Conservation (phyloP, 2,113 vertebrate species). For the Cinclus cinclus region DNA sequence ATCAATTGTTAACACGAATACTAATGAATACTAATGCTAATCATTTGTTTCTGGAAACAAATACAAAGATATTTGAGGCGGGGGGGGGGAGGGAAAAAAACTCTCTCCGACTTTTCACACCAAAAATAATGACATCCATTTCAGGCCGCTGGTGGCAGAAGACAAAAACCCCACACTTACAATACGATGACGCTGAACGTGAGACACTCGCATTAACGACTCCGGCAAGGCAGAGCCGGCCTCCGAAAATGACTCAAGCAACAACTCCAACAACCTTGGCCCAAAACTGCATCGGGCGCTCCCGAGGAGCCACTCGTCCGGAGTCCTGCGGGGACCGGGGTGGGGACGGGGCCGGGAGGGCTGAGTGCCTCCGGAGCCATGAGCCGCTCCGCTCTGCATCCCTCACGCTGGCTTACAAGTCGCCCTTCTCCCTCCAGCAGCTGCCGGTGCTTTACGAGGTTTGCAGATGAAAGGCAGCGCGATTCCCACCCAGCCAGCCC, state of each 20-base stretch:
- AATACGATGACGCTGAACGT: not conserved
- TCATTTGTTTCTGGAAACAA: constrained; percentile 68
- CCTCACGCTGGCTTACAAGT: not conserved
- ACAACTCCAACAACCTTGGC: not conserved
- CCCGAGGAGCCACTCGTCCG: not conserved
- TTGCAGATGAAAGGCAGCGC: constrained; percentile 33
- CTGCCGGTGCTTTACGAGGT: not conserved
- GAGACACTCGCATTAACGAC: rapidly evolving
- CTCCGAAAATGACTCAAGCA: not conserved
- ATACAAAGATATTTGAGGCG: constrained; percentile 44
- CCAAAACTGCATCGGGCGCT: not conserved
- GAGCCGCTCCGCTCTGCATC: not conserved
- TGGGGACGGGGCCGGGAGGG: rapidly evolving
- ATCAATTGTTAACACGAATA: constrained; percentile 64
- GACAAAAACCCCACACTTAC: not conserved
- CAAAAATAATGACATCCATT: not conserved
- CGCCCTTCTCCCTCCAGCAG: not conserved
- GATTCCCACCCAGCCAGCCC: constrained; percentile 16
- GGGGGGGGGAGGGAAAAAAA: not conserved
- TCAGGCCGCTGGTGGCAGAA: not conserved
- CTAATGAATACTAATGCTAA: constrained; percentile 68
- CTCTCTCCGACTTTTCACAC: constrained; percentile 16
- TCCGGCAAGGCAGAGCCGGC: not conserved
- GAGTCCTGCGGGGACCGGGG: rapidly evolving
- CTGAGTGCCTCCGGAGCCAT: rapidly evolving